These are phyloP conservation scores for Onthophagus sagittarius DNA, from an alignment of 2,888 invertebrate species.

Conservation along the genomic window DNA sequence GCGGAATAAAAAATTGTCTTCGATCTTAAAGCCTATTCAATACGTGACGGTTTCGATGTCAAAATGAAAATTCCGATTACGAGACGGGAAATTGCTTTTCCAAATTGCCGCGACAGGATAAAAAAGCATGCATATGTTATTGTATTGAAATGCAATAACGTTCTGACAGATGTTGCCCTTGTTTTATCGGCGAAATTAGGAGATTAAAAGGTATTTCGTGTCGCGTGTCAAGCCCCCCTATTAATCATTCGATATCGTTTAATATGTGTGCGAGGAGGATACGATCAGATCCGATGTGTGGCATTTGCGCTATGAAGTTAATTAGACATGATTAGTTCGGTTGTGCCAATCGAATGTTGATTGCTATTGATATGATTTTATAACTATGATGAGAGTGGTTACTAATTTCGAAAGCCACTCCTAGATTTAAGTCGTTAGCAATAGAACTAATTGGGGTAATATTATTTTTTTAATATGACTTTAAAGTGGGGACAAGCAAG, in stretches of 20 bases:
- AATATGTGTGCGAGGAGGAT: background rate
- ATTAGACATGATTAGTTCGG: background rate
- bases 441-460: no score
- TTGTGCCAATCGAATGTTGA: background rate
- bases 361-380: background rate
- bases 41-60: no score
- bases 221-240: background rate
- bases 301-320: background rate
- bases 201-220: background rate
- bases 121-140: background rate
- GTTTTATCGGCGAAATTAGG: background rate
- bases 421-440: no score
- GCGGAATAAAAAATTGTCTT: no score
- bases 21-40: no score
- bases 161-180: background rate
- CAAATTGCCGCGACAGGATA: background rate
- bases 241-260: background rate
- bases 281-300: background rate
- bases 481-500: no score
- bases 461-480: no score
- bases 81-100: background rate
- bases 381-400: background rate
- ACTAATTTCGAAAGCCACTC: no score
- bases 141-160: background rate
- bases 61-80: background rate